Evolutionary conservation across 2,797 vertebrate genomes (phyloP).

Genomic region (Cuculus canorus): DNA sequence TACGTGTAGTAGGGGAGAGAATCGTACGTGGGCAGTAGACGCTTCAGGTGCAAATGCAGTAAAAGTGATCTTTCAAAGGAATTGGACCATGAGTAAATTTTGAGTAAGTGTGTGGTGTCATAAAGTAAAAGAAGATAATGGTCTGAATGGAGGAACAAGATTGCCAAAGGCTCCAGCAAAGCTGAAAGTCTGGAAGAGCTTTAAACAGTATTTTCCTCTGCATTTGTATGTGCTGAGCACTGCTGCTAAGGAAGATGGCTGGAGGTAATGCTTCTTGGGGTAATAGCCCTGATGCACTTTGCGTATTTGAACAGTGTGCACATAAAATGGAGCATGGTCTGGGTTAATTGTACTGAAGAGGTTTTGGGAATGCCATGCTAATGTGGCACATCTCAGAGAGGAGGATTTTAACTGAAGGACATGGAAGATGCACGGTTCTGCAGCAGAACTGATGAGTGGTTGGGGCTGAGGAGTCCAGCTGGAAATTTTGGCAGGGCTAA

Average conservation of each 20-base stretch:
- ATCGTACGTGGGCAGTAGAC: fast-evolving
- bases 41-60: not conserved
- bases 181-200: not conserved
- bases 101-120: not conserved
- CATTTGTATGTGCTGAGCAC: not conserved
- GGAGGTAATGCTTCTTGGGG: not conserved
- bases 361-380: not conserved
- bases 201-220: not conserved
- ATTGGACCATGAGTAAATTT: not conserved
- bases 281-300: not conserved
- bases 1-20: fast-evolving
- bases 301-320: fast-evolving
- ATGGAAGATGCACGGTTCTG: not conserved
- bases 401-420: not conserved
- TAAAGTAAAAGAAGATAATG: not conserved
- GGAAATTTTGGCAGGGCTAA: not conserved
- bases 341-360: not conserved
- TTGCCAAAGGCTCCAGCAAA: not conserved
- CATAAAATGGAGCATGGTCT: not conserved
- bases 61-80: not conserved
- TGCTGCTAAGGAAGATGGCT: not conserved
- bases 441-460: not conserved
- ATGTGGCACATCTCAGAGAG: not conserved
- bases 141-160: not conserved
- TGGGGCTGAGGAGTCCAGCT: not conserved